Base-by-base conservation (phyloP, 2,888 invertebrate genomes). In the Lasioglossum figueresi region DNA sequence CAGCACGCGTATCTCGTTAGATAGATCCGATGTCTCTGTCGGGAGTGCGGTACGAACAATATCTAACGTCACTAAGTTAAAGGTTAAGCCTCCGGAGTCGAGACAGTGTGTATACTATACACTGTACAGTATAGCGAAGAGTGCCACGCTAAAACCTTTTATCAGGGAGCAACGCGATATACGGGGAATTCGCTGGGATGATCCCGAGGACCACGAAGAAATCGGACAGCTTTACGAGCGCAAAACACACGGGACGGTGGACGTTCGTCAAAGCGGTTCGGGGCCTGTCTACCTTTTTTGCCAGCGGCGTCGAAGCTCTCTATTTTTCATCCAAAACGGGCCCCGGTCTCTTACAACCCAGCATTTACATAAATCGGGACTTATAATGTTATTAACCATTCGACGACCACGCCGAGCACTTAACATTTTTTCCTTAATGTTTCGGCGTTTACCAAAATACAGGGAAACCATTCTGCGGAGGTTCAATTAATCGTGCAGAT, bases 171-270 rank as follows among this genome's bases (percentile, higher is more conserved):
- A 74, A 10, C 52, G 52, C 83, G 79, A 82, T 82, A 56, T 77
- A 86, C 85, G 72, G 80, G 52, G 86, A 81, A 87, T 80, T 86
- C 70, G 83, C 66, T 19, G 4, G 34, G 66, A 66, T 66, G 19
- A 66, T 66, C 43, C 87, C 73, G 81, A 74, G 56, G 52, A 76
- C 70, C 12, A 43, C 83, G 78, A 83, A 83, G 80, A 86, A 82
- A 86, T 86, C 86, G 74, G 88, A 88, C 88, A 88, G 84, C 74
- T 86, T 88, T 88, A 88, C 86, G 88, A 88, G 83, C 80, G 79
- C 84, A 86, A 88, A 88, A 88, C 86, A 86, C 23, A 40, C 37
- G 23, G 68, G 52, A 12, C 77, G 52, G 79, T 63, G 40, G 76
- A 84, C 80, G 86, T 86, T 86, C 88, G 84, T 88, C 86, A 79